Evolutionary conservation across 2,113 vertebrate species (phyloP), one percentile per base, ranked within the genome.

Genomic region (Smithornis capensis): DNA sequence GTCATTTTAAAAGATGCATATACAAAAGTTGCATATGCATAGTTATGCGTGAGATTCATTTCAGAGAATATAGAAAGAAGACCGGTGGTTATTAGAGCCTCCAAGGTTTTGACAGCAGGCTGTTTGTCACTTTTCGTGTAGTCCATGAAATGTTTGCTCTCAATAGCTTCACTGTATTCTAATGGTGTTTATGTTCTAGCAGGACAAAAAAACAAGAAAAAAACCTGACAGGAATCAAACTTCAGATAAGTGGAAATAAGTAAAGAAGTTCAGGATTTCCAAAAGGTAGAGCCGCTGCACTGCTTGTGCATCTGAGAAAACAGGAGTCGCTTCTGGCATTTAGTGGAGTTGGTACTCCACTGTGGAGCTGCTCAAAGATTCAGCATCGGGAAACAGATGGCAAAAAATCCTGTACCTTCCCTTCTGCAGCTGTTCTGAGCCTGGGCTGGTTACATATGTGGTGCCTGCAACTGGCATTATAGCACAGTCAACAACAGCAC

Each of bases 381-480:
- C 40, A 44, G 53, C 1, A 0, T 21, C 44, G 40, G 29, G 40
- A 73, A 84, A 33, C 27, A 74, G 25, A 60, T 8, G 31, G 45
- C 33, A 83, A 57, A 17, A 88, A 82, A 86, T 52, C 24, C 68
- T 59, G 15, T 47, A 42, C 35, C 50, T 53, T 68, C 38, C 38
- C 10, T 50, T 55, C 53, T 45, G 67, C 73, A 84, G 67, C 35
- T 55, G 25, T 10, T 75, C 25, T 29, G 71, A n/a, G 38, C 9
- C 33, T 38, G 29, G 4, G 33, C 1, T 83, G 19, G 67, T 42
- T 75, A 59, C 56, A 45, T 0, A 1, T 2, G 0, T 5, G 14
- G 19, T 52, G 10, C 55, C 37, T 69, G 56, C 33, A 42, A 3
- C 19, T 35, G 56, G 42, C 47, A 9, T 23, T 50, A 14, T 1